Conservation (phyloP, 2,888 invertebrate genomes). For the Carcina quercana region DNA sequence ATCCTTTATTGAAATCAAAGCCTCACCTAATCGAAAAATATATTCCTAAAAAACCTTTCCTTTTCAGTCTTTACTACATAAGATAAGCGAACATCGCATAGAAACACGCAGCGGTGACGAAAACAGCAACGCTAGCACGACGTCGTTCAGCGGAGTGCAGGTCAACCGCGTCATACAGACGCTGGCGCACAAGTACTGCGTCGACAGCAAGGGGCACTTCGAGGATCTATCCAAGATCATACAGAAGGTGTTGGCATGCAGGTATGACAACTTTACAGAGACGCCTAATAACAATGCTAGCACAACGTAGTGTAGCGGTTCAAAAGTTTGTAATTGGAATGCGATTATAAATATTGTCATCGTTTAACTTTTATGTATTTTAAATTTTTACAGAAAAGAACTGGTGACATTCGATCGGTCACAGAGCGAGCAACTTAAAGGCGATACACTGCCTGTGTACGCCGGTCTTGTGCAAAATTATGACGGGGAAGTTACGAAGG, state of each 20-base stretch:
- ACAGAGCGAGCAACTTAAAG: constrained; percentile 78
- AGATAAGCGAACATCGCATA: constrained; percentile 89
- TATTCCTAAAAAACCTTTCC: not conserved
- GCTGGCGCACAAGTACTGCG: constrained; percentile 95
- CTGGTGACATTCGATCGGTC: constrained; percentile 92
- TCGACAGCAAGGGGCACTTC: constrained; percentile 94
- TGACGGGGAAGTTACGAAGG: constrained; percentile 59
- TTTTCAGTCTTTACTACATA: constrained; percentile 81
- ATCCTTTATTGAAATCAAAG: too few relatives aligned
- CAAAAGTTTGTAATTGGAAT: too few relatives aligned
- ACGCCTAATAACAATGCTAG: too few relatives aligned
- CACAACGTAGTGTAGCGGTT: too few relatives aligned
- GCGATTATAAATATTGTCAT: too few relatives aligned
- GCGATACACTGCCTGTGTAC: constrained; percentile 58
- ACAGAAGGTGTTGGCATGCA: constrained; percentile 93
- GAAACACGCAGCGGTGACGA: constrained; percentile 77
- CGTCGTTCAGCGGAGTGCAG: constrained; percentile 76
- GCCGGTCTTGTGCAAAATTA: constrained; percentile 63
- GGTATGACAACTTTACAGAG: too few relatives aligned
- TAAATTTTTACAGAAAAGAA: constrained; percentile 75
- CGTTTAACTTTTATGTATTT: not conserved
- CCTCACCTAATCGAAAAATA: too few relatives aligned
- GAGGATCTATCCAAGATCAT: constrained; percentile 94
- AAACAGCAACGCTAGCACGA: constrained; percentile 60
- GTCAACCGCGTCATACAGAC: constrained; percentile 96